These are phyloP conservation scores for Ciconia stormi DNA, from an alignment of 2,113 vertebrate species.

Conservation along the genomic window DNA sequence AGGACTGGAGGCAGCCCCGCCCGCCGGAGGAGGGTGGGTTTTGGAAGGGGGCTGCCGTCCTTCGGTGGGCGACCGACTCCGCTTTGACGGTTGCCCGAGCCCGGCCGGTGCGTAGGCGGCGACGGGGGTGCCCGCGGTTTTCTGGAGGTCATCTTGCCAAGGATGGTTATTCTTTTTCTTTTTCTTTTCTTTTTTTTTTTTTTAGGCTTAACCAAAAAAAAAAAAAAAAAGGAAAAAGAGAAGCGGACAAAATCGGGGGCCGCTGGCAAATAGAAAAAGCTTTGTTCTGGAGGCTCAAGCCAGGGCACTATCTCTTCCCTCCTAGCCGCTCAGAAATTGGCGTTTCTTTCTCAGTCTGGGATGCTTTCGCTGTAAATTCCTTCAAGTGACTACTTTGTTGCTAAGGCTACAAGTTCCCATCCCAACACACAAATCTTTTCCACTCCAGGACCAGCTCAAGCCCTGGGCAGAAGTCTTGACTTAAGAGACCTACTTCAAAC, in stretches of 20 bases:
- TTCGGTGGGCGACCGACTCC: background rate
- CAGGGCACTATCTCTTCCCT: background rate
- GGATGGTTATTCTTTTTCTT: too few relatives aligned
- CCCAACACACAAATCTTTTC: conserved; percentile 47
- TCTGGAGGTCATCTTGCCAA: background rate
- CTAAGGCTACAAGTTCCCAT: conserved; percentile 71
- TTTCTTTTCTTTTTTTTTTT: too few relatives aligned
- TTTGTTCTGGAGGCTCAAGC: conserved; percentile 39
- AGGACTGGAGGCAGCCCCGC: background rate
- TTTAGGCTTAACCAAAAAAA: background rate
- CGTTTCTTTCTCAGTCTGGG: conserved; percentile 48
- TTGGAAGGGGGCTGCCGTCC: background rate
- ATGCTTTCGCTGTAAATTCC: conserved; percentile 71
- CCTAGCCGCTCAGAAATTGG: conserved; percentile 19
- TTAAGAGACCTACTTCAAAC: conserved; percentile 7
- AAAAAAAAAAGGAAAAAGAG: background rate
- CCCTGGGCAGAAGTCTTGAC: background rate
- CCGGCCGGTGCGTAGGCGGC: background rate
- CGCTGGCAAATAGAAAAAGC: background rate
- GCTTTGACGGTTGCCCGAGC: background rate
- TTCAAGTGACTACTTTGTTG: conserved; percentile 71
- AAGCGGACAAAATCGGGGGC: background rate
- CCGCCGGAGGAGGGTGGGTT: background rate
- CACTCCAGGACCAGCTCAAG: conserved; percentile 1
- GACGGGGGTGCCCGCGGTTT: background rate